Percentiles rank a stretch among this genome's conserved stretches.
Evolutionary conservation across 2,113 vertebrate species (phyloP).

Genomic region (Apodemus speciosus): DNA sequence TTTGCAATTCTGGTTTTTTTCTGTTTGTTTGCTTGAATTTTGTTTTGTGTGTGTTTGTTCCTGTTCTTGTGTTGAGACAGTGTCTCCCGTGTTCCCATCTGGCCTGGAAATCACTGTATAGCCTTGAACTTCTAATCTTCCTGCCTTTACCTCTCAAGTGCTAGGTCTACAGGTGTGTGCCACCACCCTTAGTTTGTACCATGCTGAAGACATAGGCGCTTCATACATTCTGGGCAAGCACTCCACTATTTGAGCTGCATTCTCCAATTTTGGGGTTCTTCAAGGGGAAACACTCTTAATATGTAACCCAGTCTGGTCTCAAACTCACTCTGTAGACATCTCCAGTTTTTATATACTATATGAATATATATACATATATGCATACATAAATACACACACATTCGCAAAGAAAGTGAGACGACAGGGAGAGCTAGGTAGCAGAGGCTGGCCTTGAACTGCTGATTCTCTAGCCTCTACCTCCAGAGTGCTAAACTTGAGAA

Average conservation of each 20-base stretch:
- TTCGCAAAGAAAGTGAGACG: not conserved
- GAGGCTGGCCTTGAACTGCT: not conserved
- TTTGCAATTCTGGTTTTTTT: not conserved
- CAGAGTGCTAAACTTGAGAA: not conserved
- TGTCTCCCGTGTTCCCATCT: not conserved
- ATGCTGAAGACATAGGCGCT: not conserved
- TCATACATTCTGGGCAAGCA: not conserved
- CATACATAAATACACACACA: not conserved
- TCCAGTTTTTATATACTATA: constrained; percentile 40
- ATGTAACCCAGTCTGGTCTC: not conserved
- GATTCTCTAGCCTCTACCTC: not conserved
- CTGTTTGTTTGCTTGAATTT: not conserved
- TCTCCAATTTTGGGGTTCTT: not conserved
- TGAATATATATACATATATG: not conserved
- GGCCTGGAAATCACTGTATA: not conserved
- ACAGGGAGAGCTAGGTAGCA: not conserved
- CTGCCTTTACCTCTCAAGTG: not conserved
- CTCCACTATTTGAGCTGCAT: not conserved
- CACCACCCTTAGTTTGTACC: no score
- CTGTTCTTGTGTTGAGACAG: not conserved
- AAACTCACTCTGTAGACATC: not conserved
- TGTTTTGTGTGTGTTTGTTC: not conserved
- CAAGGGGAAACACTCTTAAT: not conserved
- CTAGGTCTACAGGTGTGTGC: not conserved
- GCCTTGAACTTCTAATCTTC: not conserved